Conservation (phyloP, 2,797 vertebrate genomes). For the Selene dorsalis region DNA sequence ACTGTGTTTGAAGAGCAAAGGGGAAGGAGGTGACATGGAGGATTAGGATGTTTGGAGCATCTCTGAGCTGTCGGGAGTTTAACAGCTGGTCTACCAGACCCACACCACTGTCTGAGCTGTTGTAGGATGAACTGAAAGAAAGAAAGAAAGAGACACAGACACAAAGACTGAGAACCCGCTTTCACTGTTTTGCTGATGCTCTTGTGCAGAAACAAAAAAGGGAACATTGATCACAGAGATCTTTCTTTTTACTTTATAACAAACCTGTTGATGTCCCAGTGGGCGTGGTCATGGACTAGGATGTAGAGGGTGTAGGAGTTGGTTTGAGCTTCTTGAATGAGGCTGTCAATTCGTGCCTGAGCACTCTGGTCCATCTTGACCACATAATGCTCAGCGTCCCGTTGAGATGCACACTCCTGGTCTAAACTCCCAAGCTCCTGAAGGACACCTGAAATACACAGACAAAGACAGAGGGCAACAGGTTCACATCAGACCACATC, state of each 20-base stretch:
- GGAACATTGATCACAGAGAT: not conserved
- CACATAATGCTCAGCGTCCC: constrained; percentile 90
- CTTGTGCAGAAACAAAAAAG: not conserved
- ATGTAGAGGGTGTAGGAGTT: constrained; percentile 95
- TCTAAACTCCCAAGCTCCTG: constrained; percentile 92
- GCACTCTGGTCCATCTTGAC: constrained; percentile 91
- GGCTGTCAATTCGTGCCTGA: constrained; percentile 87
- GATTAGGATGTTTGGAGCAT: constrained; percentile 93
- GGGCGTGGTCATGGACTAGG: constrained; percentile 96
- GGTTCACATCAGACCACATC: constrained; percentile 3
- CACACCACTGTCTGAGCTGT: constrained; percentile 82
- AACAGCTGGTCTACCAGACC: constrained; percentile 93
- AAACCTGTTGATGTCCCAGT: constrained; percentile 95
- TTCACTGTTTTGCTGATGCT: not conserved
- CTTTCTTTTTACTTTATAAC: constrained; percentile 2
- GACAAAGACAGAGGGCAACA: not conserved
- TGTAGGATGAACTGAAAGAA: constrained; percentile 70
- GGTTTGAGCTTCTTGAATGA: constrained; percentile 91
- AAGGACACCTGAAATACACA: constrained; percentile 87
- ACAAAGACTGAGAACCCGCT: constrained; percentile 8
- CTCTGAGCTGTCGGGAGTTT: constrained; percentile 93
- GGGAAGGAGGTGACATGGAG: constrained; percentile 98
- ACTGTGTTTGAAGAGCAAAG: constrained; percentile 94
- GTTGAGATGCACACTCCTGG: constrained; percentile 86
- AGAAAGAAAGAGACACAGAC: constrained; percentile 7